phyloP scores from a whole-genome alignment of 2,797 vertebrate species.

The Salmo trutta region DNA sequence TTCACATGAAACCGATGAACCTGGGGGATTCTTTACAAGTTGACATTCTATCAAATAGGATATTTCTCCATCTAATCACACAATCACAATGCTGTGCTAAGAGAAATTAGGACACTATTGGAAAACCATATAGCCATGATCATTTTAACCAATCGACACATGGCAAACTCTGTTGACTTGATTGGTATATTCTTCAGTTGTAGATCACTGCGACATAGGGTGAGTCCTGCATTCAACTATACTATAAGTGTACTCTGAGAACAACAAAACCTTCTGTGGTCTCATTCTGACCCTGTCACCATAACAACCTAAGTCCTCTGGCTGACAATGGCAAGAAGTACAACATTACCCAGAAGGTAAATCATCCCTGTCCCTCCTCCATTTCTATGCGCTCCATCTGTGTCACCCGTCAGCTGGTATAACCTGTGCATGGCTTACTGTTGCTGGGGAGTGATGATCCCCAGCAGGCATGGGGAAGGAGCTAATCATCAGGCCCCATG shows the following conservation, averaged over 20 bases:
- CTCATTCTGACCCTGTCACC: not conserved
- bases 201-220: not conserved
- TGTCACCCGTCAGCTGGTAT: slow-evolving; percentile 36
- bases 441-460: slow-evolving; percentile 36
- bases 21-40: too few species aligned
- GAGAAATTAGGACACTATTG: slow-evolving; percentile 15
- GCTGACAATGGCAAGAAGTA: not conserved
- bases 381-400: not conserved
- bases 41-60: not conserved
- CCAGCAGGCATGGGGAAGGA: slow-evolving; percentile 17
- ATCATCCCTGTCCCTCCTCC: not conserved
- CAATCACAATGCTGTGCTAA: too few species aligned
- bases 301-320: not conserved
- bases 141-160: not conserved
- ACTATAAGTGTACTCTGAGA: not conserved
- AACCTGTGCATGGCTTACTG: slow-evolving; percentile 38
- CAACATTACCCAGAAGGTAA: not conserved
- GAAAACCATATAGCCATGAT: slow-evolving; percentile 19
- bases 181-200: not conserved
- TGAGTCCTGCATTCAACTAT: not conserved
- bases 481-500: slow-evolving; percentile 44
- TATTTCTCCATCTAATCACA: not conserved
- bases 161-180: not conserved
- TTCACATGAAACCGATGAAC: not conserved
- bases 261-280: not conserved